Evolutionary conservation across 2,113 vertebrate genomes (phyloP), one percentile per base, ranked within the genome.

Genomic region (Sinocyclocheilus anophthalmus): DNA sequence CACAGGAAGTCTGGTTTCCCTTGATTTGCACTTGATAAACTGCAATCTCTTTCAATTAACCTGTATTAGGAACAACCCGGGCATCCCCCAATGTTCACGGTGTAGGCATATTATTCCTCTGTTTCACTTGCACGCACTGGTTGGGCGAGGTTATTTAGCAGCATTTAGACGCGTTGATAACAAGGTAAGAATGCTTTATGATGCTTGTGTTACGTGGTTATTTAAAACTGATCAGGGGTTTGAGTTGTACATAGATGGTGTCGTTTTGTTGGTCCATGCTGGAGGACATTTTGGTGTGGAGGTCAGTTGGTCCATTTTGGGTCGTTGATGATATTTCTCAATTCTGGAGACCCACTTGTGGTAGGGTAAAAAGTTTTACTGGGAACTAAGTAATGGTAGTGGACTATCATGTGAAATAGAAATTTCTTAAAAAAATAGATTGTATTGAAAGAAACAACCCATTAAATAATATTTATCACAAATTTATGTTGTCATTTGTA

Each of bases 1-100:
- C 22, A 61, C 33, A 80, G 77, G 77, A 80, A 61, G 77, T 80
- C 55, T 80, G 53, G 39, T 59, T 42, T 80, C 13, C 3, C 55
- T 61, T 80, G 55, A 61, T 61, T 80, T 42, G 77, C 55, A 16
- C 20, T 80, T 61, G 33, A n/a, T 80, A 61, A 61, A 80, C 55
- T n/a, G 13, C 33, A 39, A 42, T 80, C 33, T 80, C 37, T 61
- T 57, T 79, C 11, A 14, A n/a, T 61, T 61, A 39, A 79, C 77
- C 53, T 78, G 55, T 16, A 14, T 75, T 45, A n/a, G 22, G n/a
- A 48, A n/a, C n/a, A 48, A 24, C 42, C 39, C 10, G 2, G 2
- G 20, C 42, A 14, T 75, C 22, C n/a, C n/a, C n/a, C n/a, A 75
- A 75, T 22, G 63, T 20, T 69, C 18, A 14, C 11, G 63, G n/a